Evolutionary conservation across 2,113 vertebrate genomes (phyloP).

Genomic region (Agapornis roseicollis): DNA sequence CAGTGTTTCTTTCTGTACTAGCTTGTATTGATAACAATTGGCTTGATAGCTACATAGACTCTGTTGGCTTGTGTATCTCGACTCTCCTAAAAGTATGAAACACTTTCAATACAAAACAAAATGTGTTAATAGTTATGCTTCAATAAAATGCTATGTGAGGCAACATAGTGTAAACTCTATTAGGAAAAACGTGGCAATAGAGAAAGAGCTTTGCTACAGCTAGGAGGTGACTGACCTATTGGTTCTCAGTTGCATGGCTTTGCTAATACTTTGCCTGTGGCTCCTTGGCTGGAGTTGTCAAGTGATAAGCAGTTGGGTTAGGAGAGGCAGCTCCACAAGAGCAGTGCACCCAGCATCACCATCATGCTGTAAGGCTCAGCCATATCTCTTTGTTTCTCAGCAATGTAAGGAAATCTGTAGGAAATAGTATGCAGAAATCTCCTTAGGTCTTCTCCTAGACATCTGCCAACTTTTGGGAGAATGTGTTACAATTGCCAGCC

Average conservation of each 20-base stretch:
- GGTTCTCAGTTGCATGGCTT: neutral
- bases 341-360: neutral
- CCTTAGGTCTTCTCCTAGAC: neutral
- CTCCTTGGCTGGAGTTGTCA: neutral
- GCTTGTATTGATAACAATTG: neutral
- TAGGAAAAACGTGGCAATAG: neutral
- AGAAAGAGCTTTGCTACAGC: neutral
- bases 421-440: neutral
- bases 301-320: neutral
- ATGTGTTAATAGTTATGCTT: neutral
- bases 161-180: neutral
- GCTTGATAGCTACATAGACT: neutral
- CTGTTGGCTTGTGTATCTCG: neutral
- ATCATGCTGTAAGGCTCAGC: accelerated
- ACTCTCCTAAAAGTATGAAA: neutral
- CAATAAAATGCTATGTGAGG: neutral
- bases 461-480: neutral
- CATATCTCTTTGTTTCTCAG: neutral
- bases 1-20: neutral
- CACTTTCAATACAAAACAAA: neutral
- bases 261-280: neutral
- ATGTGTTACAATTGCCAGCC: neutral
- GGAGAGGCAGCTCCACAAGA: neutral
- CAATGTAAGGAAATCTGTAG: neutral
- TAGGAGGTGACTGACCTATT: neutral